Evolutionary conservation across 2,113 vertebrate genomes (phyloP), one percentile per base, ranked within the genome.

Genomic region (Cacatua alba): DNA sequence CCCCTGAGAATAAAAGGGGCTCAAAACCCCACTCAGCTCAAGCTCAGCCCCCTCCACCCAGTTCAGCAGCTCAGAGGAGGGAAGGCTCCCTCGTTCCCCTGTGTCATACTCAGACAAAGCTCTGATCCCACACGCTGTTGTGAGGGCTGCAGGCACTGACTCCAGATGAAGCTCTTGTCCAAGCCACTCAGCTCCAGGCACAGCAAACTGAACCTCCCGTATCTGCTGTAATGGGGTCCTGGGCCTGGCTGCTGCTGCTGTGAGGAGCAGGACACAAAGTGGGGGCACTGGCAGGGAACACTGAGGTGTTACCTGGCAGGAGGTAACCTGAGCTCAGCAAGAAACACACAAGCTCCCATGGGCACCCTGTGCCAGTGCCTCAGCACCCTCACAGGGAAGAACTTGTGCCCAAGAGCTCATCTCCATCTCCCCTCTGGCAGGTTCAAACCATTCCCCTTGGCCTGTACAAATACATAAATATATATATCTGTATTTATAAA

Each of bases 61-160:
- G 39, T 16, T 75, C 0, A 82, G 60, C 37, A 37, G 28, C 3
- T 26, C 17, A 37, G 44, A 43, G 59, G n/a, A 48, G 17, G 35
- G 49, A 35, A 4, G 14, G 69, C 21, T 49, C 35, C 43, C 31
- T 51, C 4, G 2, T 15, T 37, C 23, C 43, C 28, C 35, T 1
- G 0, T 7, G 23, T 18, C 39, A 18, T 7, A 33, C 28, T 10
- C 23, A 1, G 16, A 6, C 5, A 15, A 29, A 24, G 57, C 57
- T 55, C 48, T 9, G 13, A 11, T 4, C 59, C 43, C 57, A 14
- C 21, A 6, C 10, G 2, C 57, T 13, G 41, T 3, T 3, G 15
- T 3, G 35, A 11, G 25, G 17, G 11, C 51, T 21, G 59, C 35
- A 31, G 64, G 46, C 20, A 1, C 49, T 6, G 43, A 43, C 9